Evolutionary conservation across 2,888 invertebrate species (phyloP), one percentile per base, ranked within the genome.

Genomic region (Itoplectis maculator): DNA sequence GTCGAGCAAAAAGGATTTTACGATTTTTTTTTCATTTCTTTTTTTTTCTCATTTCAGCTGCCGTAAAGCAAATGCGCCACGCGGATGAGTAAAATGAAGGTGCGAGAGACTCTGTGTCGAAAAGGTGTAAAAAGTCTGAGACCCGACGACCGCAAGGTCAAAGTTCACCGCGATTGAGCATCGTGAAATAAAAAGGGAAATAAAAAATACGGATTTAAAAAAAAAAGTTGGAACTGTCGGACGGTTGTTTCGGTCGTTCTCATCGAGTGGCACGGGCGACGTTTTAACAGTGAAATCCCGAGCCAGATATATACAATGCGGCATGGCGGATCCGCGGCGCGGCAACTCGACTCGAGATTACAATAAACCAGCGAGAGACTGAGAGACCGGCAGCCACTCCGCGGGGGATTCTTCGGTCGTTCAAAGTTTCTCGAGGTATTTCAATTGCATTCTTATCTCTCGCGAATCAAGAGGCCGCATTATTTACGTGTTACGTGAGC

Each of bases 101-200:
- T 82, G 59, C 79, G 82, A 61, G 79, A 79, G 70, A 82, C 65
- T 82, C 75, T 69, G 79, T 75, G 82, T 66, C 79, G 68, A 61
- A 54, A 45, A 70, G 49, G 72, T 66, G 66, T 35, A 61, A 66
- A 82, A 54, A 54, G 61, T 72, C 56, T n/a, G n/a, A n/a, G 63
- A 66, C 51, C 49, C 65, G 37, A 45, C 66, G 40, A n/a, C 59
- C 45, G 29, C 51, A 40, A 66, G 29, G 45, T n/a, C 72, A 3
- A 37, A 61, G 29, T 70, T n/a, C 45, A 61, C 51, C 40, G 76
- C 54, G 66, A 79, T 79, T 72, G 37, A 82, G 75, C 59, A 18
- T 56, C 29, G 18, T 37, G 49, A 59, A 54, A 40, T 47, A 61
- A 73, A 8, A 49, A 9, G 37, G 37, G n/a, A 3, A 18, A n/a